phyloP scores from a whole-genome alignment of 2,113 vertebrate species.

The Leiothrix lutea region DNA sequence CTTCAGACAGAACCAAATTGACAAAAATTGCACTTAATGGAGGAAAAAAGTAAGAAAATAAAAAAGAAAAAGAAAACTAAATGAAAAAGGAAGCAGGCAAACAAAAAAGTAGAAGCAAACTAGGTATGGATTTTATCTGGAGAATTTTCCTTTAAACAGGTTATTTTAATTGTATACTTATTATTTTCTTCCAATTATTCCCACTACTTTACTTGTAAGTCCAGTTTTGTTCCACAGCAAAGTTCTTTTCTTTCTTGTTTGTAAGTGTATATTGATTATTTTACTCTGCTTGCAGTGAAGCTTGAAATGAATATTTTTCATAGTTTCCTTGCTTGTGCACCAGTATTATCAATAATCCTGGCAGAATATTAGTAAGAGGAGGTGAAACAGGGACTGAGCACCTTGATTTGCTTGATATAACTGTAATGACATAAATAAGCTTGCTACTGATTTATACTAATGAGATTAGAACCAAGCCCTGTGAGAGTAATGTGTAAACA shows the following conservation, averaged over 20 bases:
- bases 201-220: neutral
- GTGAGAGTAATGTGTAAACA: neutral
- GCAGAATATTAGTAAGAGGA: conserved; percentile 8
- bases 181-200: neutral
- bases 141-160: neutral
- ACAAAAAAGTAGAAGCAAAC: neutral
- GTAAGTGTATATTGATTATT: conserved; percentile 50
- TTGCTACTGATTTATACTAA: neutral
- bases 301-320: conserved; percentile 66
- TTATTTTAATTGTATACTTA: neutral
- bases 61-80: neutral
- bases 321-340: neutral
- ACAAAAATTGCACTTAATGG: neutral
- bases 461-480: neutral
- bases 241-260: neutral
- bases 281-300: conserved; percentile 33
- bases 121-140: neutral
- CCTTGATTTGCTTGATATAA: neutral
- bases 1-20: neutral
- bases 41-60: neutral
- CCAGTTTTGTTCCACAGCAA: neutral
- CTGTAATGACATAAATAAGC: neutral
- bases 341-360: conserved; percentile 17
- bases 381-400: neutral
- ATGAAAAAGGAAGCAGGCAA: neutral